Evolutionary conservation across 2,113 vertebrate species (phyloP).

Genomic region (Psephotus haematonotus): DNA sequence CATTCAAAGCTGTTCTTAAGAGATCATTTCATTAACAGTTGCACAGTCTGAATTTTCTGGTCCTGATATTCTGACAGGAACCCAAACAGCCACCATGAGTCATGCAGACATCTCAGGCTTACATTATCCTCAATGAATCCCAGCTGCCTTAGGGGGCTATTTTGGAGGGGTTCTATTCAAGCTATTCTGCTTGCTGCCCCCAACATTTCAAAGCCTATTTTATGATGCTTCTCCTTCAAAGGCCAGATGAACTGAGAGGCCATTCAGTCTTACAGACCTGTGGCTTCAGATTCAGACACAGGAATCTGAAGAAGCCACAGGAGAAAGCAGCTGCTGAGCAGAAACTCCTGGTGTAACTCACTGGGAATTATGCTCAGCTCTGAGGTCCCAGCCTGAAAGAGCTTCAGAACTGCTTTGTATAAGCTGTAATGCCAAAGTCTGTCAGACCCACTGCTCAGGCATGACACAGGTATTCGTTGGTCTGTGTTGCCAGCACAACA

Average conservation of each 20-base stretch:
- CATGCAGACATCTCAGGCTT: background rate
- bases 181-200: background rate
- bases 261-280: background rate
- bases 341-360: background rate
- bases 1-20: background rate
- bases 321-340: background rate
- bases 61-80: background rate
- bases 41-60: background rate
- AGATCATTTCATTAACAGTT: constrained; percentile 1
- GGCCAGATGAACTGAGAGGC: background rate
- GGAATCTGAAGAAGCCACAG: too few relatives aligned
- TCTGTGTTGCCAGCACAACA: background rate
- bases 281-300: background rate
- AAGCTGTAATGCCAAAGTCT: fast-evolving
- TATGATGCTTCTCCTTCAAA: background rate
- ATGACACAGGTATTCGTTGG: fast-evolving
- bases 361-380: background rate
- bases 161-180: background rate
- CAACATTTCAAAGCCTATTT: background rate
- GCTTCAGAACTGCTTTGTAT: background rate
- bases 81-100: background rate
- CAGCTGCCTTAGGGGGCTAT: background rate
- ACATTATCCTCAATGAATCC: background rate
- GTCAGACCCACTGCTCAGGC: background rate
- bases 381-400: background rate